Base-by-base conservation (phyloP, 2,113 vertebrate genomes). In the Pygoscelis antarcticus region DNA sequence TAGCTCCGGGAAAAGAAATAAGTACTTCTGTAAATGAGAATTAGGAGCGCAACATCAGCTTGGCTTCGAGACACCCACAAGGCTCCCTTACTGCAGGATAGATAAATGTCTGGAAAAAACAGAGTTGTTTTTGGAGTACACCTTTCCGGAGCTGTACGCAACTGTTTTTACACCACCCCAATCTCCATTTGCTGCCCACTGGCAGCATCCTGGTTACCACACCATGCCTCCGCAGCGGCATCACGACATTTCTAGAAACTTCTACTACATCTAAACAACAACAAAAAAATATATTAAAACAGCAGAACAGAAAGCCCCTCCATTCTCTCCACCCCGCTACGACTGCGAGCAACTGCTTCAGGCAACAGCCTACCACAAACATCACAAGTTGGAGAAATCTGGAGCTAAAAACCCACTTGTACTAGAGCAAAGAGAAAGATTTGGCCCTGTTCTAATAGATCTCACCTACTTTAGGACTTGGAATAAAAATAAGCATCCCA, bases 321-420 rank as follows among this genome's bases (percentile, higher is more conserved):
- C 34, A 4, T 7, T 22, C 42, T 22, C 42, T 38, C 22, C 54
- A 8, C 10, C 4, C 18, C 7, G 3, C 22, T 3, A 20, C 34
- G 30, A 5, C 46, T 10, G 42, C 44, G 13, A 83, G 10, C 21
- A 13, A 11, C 68, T 4, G 22, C 74, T 79, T 30, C 20, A 26
- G 36, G 54, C 25, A 36, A 32, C 42, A 40, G 19, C 64, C 29
- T 4, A 6, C 30, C 14, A 3, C 1, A 1, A 32, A 52, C 21
- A 54, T 5, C 40, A 2, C 19, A 2, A 15, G 9, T 17, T 26
- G 4, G n/a, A 18, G 32, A 46, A n/a, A 36, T 2, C 4, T 1
- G 15, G 36, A 83, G 78, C n/a, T 55, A 13, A 72, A 66, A 12
- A 42, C 0, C 6, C 62, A 8, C 29, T 47, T 27, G 16, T 16